phyloP scores from a whole-genome alignment of 2,888 invertebrate genomes.

The Diaperis boleti region DNA sequence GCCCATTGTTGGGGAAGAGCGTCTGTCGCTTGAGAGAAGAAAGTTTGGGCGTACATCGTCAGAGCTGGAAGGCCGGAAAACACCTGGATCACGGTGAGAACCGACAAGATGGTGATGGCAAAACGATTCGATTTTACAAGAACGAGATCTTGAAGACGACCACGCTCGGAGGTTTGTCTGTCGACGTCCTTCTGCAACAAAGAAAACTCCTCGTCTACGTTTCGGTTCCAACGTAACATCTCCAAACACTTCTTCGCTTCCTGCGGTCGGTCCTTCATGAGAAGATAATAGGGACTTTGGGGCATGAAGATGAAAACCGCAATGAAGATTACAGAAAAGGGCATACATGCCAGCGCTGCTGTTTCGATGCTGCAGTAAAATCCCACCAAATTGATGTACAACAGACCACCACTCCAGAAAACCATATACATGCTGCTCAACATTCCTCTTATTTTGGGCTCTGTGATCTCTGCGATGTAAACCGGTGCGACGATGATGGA shows the following conservation, averaged over 20 bases:
- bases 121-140: slow-evolving; percentile 71
- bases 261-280: slow-evolving; percentile 52
- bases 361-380: slow-evolving; percentile 50
- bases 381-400: slow-evolving; percentile 53
- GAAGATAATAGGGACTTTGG: slow-evolving; percentile 58
- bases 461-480: slow-evolving; percentile 47
- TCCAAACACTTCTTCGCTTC: slow-evolving; percentile 51
- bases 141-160: slow-evolving; percentile 69
- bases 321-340: slow-evolving; percentile 54
- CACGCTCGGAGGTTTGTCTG: slow-evolving; percentile 59
- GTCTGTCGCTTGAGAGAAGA: slow-evolving; percentile 57
- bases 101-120: slow-evolving; percentile 73
- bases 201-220: slow-evolving; percentile 55
- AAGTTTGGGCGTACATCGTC: slow-evolving; percentile 55
- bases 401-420: slow-evolving; percentile 32
- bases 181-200: slow-evolving; percentile 52
- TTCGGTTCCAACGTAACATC: slow-evolving; percentile 49
- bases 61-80: slow-evolving; percentile 56
- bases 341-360: slow-evolving; percentile 46
- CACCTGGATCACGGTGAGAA: slow-evolving; percentile 62
- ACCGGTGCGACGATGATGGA: slow-evolving; percentile 41
- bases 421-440: slow-evolving; percentile 24
- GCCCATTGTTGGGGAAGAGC: slow-evolving; percentile 57
- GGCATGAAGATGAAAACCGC: slow-evolving; percentile 55
- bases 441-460: slow-evolving; percentile 38